Percentiles rank a stretch among this genome's conserved stretches.
These are phyloP conservation scores for Stenolophus ochropezus DNA, from an alignment of 2,888 invertebrate species.

Conservation along the genomic window DNA sequence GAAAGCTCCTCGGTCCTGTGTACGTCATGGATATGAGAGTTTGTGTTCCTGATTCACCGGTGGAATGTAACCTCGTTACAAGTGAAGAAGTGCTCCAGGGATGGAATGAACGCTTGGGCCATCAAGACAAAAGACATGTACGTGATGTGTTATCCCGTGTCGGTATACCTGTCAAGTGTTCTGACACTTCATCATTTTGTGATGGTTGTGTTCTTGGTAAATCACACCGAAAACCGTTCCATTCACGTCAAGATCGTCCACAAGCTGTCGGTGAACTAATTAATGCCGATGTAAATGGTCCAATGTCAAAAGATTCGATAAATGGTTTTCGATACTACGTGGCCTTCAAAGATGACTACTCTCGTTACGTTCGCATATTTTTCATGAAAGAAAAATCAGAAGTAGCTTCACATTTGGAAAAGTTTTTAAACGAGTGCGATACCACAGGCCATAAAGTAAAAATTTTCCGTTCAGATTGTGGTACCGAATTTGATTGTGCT, in stretches of 20 bases:
- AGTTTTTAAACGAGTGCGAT: constrained; percentile 63
- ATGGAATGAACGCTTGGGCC: constrained; percentile 64
- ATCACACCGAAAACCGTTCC: constrained; percentile 57
- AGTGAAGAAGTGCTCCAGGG: constrained; percentile 63
- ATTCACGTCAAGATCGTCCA: constrained; percentile 59
- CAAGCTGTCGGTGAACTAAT: too few species aligned
- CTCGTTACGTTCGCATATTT: constrained; percentile 62
- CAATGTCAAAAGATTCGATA: too few species aligned
- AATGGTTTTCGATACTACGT: constrained; percentile 64
- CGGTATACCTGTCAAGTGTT: constrained; percentile 61
- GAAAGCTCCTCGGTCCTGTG: constrained; percentile 56
- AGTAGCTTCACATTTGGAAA: constrained; percentile 61
- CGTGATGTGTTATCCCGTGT: constrained; percentile 62
- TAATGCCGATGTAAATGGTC: too few species aligned
- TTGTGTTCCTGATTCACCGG: constrained; percentile 51
- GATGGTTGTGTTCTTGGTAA: constrained; percentile 57
- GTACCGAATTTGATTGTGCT: constrained; percentile 26
- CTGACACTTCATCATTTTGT: constrained; percentile 62
- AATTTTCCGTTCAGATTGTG: constrained; percentile 62
- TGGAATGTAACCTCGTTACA: constrained; percentile 61
- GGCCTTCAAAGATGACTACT: constrained; percentile 63
- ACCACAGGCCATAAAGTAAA: too few species aligned
- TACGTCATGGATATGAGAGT: constrained; percentile 63
- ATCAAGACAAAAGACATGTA: too few species aligned
- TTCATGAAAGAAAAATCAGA: constrained; percentile 62